A percentile compares a stretch with the other conserved stretches of the same genome.
phyloP scores from a whole-genome alignment of 2,113 vertebrate species.

The Silurus meridionalis region DNA sequence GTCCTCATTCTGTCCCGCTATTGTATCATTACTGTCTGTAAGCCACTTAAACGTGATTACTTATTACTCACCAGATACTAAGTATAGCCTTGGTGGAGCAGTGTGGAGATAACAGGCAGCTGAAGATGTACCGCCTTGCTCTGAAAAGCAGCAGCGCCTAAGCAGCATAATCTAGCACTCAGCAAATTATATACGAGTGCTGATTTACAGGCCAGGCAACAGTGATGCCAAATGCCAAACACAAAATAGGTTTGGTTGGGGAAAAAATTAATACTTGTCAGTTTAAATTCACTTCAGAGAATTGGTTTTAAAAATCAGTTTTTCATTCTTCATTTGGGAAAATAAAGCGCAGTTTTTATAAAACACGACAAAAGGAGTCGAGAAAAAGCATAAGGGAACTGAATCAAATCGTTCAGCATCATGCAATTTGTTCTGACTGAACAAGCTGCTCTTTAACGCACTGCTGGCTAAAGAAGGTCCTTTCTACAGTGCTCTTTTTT shows the following conservation, averaged over 20 bases:
- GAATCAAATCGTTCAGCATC: not conserved
- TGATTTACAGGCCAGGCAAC: slow-evolving; percentile 54
- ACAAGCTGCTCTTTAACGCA: slow-evolving; percentile 17
- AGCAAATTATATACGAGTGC: slow-evolving; percentile 26
- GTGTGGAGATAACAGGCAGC: slow-evolving; percentile 64
- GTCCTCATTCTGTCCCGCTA: slow-evolving; percentile 70
- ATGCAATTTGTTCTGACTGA: slow-evolving; percentile 17
- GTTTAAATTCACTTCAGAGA: not conserved
- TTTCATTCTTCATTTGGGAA: not conserved
- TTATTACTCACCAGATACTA: slow-evolving; percentile 74
- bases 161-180: slow-evolving; percentile 59
- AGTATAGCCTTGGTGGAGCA: slow-evolving; percentile 70
- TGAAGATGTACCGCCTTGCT: slow-evolving; percentile 63
- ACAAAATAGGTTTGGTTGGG: not conserved
- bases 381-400: not conserved
- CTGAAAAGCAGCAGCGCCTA: slow-evolving; percentile 60
- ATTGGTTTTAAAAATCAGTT: not conserved
- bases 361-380: not conserved
- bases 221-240: not conserved
- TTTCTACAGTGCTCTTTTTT: slow-evolving; percentile 28
- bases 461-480: not conserved
- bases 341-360: not conserved
- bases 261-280: not conserved
- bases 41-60: slow-evolving; percentile 67
- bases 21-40: slow-evolving; percentile 70